phyloP scores from a whole-genome alignment of 1,140 invertebrate genomes.

The Euura saliciscinereae region DNA sequence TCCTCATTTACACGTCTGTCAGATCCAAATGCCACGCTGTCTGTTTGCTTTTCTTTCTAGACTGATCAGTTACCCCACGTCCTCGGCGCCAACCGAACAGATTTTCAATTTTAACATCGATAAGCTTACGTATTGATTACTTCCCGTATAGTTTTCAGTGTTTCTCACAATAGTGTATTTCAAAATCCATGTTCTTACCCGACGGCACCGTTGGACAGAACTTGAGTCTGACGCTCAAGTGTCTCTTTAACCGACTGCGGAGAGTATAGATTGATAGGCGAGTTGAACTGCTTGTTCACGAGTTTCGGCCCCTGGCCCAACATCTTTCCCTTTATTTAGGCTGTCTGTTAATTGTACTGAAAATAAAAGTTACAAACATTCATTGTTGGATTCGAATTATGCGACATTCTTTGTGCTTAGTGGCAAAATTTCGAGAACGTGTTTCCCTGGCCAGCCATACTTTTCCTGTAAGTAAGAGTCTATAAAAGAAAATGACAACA shows the following conservation, averaged over 20 bases:
- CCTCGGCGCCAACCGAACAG: not conserved
- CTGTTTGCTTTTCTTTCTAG: not conserved
- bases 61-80: not conserved
- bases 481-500: too few relatives aligned
- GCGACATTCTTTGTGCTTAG: too few relatives aligned
- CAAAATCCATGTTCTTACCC: conserved; percentile 65
- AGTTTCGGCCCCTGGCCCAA: conserved; percentile 53
- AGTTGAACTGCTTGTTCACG: conserved; percentile 89
- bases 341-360: not conserved
- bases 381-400: too few relatives aligned
- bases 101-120: not conserved
- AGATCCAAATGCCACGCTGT: conserved; percentile 2
- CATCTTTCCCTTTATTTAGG: conserved; percentile 32
- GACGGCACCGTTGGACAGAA: conserved; percentile 76
- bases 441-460: too few relatives aligned
- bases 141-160: too few relatives aligned
- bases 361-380: not conserved
- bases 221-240: conserved; percentile 76
- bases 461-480: too few relatives aligned
- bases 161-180: not conserved
- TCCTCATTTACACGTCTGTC: not conserved
- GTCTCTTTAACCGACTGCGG: conserved; percentile 81
- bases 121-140: not conserved
- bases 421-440: too few relatives aligned
- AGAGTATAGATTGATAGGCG: conserved; percentile 86